Evolutionary conservation across 30 jellyfish, hydroid and myxozoan genomes (phyloP).

Genomic region (Cassiopea andromeda): DNA sequence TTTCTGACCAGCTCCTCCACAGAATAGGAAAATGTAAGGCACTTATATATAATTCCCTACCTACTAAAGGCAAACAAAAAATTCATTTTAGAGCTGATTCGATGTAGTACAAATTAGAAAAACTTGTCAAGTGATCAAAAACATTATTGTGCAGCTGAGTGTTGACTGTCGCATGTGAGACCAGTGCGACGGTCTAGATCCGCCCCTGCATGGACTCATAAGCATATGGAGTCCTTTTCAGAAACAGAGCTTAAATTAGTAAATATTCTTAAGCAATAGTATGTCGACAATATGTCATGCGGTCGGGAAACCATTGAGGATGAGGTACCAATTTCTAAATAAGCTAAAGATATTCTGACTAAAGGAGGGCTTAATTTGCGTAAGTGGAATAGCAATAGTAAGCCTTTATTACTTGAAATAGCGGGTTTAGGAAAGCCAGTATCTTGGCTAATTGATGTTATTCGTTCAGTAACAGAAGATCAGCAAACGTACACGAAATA

Average conservation of each 20-base stretch:
- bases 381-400: slow-evolving; percentile 71
- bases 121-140: no score
- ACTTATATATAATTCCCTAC: no score
- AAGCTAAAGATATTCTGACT: slow-evolving; percentile 23
- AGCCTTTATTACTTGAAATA: slow-evolving; percentile 5
- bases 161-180: no score
- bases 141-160: no score
- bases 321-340: slow-evolving; percentile 10
- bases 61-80: no score
- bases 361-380: slow-evolving; percentile 72
- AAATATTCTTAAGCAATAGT: neutral
- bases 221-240: neutral
- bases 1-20: no score
- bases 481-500: neutral
- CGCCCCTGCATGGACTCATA: no score
- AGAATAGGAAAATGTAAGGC: no score
- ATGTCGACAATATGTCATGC: slow-evolving; percentile 29
- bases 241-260: neutral
- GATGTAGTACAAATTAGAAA: no score
- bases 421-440: neutral
- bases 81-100: no score
- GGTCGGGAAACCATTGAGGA: slow-evolving; percentile 20
- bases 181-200: no score
- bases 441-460: neutral
- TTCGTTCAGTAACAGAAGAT: neutral